Evolutionary conservation across 2,113 vertebrate genomes (phyloP).

Genomic region (Trochalopteron elliotii): DNA sequence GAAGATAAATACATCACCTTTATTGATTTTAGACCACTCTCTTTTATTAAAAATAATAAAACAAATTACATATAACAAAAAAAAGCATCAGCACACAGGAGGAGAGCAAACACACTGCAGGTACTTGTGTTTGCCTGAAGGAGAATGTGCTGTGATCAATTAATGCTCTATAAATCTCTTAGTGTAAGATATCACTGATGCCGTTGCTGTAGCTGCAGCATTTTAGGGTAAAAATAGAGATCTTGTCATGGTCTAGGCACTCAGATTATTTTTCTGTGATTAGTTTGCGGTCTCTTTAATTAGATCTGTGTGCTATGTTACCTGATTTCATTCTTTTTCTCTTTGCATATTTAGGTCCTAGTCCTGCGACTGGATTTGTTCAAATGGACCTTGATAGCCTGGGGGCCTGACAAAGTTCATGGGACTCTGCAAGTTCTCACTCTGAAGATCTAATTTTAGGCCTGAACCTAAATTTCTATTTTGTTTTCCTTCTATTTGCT

Average conservation of each 20-base stretch:
- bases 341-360: not conserved
- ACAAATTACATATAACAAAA: not conserved
- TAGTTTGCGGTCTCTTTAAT: not conserved
- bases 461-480: not conserved
- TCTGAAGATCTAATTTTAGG: not conserved
- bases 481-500: not conserved
- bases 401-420: not conserved
- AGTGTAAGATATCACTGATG: not conserved
- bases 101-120: not conserved
- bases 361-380: not conserved
- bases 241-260: not conserved
- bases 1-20: not conserved
- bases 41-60: conserved; percentile 25
- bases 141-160: not conserved
- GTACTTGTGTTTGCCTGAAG: not conserved
- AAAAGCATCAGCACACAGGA: not conserved
- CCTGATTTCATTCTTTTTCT: not conserved
- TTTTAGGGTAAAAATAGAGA: not conserved
- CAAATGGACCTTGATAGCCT: not conserved
- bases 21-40: not conserved
- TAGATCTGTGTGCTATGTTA: not conserved
- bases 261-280: not conserved
- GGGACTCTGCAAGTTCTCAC: not conserved
- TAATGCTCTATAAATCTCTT: not conserved
- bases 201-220: not conserved